These are phyloP conservation scores for Caenorhabditis plicata DNA, from an alignment of 2,888 invertebrate genomes.

Conservation along the genomic window DNA sequence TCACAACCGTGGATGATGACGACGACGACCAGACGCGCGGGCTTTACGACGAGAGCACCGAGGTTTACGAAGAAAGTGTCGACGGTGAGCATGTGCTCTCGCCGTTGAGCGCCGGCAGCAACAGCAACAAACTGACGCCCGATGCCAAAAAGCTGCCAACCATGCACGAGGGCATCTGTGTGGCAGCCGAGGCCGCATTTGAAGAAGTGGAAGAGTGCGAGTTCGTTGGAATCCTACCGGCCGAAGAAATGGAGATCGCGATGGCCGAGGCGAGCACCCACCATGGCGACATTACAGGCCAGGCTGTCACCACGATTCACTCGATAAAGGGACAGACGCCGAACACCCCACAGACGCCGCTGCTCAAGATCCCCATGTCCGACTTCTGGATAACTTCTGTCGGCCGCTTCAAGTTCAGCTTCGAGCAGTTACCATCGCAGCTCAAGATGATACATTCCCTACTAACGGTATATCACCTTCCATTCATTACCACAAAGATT, in stretches of 20 bases:
- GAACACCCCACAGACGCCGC: conserved; percentile 22
- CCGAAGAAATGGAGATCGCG: conserved; percentile 76
- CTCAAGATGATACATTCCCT: conserved; percentile 89
- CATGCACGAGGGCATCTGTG: not conserved
- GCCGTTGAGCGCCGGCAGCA: conserved; percentile 26
- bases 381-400: conserved; percentile 87
- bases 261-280: conserved; percentile 84
- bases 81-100: conserved; percentile 32
- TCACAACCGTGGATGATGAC: conserved; percentile 33
- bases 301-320: conserved; percentile 78
- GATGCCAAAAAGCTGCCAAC: not conserved
- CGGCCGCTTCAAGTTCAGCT: conserved; percentile 86
- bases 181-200: conserved; percentile 32
- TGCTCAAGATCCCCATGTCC: conserved; percentile 9
- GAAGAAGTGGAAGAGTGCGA: conserved; percentile 79
- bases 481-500: not conserved
- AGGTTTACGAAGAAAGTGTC: no score
- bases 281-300: conserved; percentile 77
- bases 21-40: conserved; percentile 28
- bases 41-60: conserved; percentile 9
- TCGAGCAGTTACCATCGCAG: conserved; percentile 86
- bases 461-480: conserved; percentile 75
- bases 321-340: conserved; percentile 33
- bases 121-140: conserved; percentile 8
- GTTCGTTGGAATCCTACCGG: conserved; percentile 81